Conservation (phyloP, 2,888 invertebrate genomes). For the Andrena bicolor region DNA sequence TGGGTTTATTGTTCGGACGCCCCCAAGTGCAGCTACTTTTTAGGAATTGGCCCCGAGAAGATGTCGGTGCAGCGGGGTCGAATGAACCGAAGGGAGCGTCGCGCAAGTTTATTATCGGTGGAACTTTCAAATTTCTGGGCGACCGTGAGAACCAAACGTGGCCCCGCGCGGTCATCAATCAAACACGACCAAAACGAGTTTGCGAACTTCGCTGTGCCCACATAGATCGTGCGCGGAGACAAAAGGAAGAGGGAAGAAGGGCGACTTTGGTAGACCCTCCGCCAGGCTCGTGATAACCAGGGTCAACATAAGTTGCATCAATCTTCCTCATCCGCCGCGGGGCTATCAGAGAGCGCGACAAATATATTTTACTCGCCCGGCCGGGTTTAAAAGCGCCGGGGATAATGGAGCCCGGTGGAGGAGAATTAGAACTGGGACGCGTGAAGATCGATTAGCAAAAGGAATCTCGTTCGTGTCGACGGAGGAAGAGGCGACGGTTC, state of each 20-base stretch:
- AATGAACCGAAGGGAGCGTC: not conserved
- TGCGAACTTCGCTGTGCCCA: not conserved
- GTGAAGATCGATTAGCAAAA: conserved; percentile 21
- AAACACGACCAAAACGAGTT: conserved; percentile 6
- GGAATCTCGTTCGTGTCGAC: conserved; percentile 33
- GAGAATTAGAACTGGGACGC: conserved; percentile 39
- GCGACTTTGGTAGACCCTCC: not conserved
- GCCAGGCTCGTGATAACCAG: not conserved
- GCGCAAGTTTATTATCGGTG: not conserved
- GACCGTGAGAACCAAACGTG: not conserved
- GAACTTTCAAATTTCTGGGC: conserved; percentile 7
- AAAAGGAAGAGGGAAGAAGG: not conserved
- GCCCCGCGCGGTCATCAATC: conserved; percentile 6
- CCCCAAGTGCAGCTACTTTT: not conserved
- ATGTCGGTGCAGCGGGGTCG: not conserved
- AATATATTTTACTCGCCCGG: not conserved
- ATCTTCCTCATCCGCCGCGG: not conserved
- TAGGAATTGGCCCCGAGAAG: not conserved
- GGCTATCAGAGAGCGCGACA: not conserved
- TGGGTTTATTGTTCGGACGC: conserved; percentile 19
- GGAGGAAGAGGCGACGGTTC: conserved; percentile 33
- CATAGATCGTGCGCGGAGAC: not conserved
- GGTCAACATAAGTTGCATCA: not conserved
- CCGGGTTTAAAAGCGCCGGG: not conserved
- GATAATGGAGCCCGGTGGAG: not conserved